A percentile compares a stretch with the other conserved stretches of the same genome.
phyloP scores from a whole-genome alignment of 2,888 invertebrate species.

The Machimus rusticus region DNA sequence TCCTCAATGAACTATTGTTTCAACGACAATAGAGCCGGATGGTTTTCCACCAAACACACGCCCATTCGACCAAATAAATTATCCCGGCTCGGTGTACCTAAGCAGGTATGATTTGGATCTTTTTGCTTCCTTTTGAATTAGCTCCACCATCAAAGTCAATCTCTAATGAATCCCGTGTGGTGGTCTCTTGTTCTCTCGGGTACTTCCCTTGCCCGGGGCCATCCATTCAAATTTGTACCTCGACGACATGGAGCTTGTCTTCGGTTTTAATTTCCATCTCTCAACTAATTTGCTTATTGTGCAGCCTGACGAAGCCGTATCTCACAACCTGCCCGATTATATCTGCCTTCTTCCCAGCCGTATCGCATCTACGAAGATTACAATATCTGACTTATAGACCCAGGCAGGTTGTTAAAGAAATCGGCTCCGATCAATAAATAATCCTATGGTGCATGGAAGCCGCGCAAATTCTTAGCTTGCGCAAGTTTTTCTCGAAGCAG shows the following conservation, averaged over 20 bases:
- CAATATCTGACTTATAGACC: slow-evolving; percentile 21
- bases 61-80: slow-evolving; percentile 37
- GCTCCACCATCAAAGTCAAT: slow-evolving; percentile 18
- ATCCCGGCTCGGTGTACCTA: background rate
- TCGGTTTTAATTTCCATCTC: slow-evolving; percentile 38
- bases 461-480: background rate
- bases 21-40: slow-evolving; percentile 33
- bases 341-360: background rate
- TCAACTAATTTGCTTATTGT: slow-evolving; percentile 38
- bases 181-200: slow-evolving; percentile 30
- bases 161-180: slow-evolving; percentile 34
- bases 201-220: slow-evolving; percentile 37
- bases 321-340: slow-evolving; percentile 24
- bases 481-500: background rate
- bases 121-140: slow-evolving; percentile 22
- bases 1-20: slow-evolving; percentile 40
- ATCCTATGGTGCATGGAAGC: background rate
- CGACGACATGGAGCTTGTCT: slow-evolving; percentile 37
- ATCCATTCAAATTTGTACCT: slow-evolving; percentile 37
- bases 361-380: slow-evolving; percentile 35
- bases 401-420: slow-evolving; percentile 28
- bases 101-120: slow-evolving; percentile 11
- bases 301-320: background rate
- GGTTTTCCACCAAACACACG: slow-evolving; percentile 34
- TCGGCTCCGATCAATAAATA: slow-evolving; percentile 13